Evolutionary conservation across 2,888 invertebrate species (phyloP).

Genomic region (Unio delphinus): DNA sequence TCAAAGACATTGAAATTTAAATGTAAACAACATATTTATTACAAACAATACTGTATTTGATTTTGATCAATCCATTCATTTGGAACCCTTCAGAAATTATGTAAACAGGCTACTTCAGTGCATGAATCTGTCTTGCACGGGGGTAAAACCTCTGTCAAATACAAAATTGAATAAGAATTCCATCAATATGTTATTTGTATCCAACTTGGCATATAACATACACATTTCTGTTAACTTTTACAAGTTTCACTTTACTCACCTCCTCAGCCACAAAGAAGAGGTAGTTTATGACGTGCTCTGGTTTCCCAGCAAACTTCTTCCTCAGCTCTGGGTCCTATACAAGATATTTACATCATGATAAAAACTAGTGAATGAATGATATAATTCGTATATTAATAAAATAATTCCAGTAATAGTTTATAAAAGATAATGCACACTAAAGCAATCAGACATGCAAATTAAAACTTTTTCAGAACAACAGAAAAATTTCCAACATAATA

Average conservation of each 20-base stretch:
- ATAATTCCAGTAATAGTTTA: background rate
- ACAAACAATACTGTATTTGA: too few species aligned
- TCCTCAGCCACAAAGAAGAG: conserved; percentile 98
- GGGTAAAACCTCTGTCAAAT: background rate
- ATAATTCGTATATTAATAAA: background rate
- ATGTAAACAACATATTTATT: too few species aligned
- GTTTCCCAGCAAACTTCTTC: conserved; percentile 96
- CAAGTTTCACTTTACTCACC: conserved; percentile 72
- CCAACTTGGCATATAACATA: background rate
- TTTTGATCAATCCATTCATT: too few species aligned
- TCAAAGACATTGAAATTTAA: too few species aligned
- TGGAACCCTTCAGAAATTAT: too few species aligned
- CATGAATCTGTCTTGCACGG: too few species aligned
- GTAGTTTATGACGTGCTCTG: conserved; percentile 97
- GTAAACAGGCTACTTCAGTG: too few species aligned
- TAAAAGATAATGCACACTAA: background rate
- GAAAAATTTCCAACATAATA: too few species aligned
- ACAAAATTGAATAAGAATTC: background rate
- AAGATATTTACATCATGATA: background rate
- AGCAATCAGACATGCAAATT: background rate
- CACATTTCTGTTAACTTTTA: background rate
- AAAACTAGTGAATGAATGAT: background rate
- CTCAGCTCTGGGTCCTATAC: conserved; percentile 87
- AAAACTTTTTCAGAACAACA: too few species aligned
- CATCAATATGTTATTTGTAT: background rate